Percentiles rank a stretch among this genome's conserved stretches.
Conservation (phyloP, 2,797 vertebrate species). For the Nyctibius grandis region DNA sequence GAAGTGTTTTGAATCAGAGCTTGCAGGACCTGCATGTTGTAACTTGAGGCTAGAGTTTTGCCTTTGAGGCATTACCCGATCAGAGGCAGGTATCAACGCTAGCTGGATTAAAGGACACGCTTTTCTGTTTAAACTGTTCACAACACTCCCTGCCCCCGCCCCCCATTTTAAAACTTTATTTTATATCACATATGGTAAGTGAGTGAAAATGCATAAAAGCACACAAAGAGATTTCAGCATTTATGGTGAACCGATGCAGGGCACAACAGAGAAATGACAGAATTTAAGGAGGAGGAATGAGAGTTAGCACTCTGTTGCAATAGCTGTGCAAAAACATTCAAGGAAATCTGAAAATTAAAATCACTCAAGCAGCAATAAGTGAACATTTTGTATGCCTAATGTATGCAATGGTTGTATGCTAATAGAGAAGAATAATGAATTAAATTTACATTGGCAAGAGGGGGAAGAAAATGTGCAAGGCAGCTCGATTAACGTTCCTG, state of each 20-base stretch:
- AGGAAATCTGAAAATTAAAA: slow-evolving; percentile 52
- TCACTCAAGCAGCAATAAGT: slow-evolving; percentile 49
- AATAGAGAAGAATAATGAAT: slow-evolving; percentile 51
- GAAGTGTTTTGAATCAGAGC: not conserved
- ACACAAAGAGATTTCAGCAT: not conserved
- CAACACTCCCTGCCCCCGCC: not conserved
- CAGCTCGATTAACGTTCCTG: slow-evolving; percentile 21
- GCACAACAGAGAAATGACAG: not conserved
- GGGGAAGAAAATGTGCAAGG: slow-evolving; percentile 42
- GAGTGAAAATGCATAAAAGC: not conserved
- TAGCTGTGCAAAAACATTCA: not conserved
- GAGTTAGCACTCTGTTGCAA: not conserved
- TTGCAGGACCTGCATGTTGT: not conserved
- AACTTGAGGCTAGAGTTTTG: not conserved
- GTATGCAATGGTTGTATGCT: slow-evolving; percentile 52
- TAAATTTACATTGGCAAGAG: slow-evolving; percentile 46
- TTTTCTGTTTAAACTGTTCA: not conserved
- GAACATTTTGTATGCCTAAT: slow-evolving; percentile 55
- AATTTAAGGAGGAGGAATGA: not conserved
- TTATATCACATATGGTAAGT: not conserved
- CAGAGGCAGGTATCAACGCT: not conserved
- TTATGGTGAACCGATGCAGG: not conserved
- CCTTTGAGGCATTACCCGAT: not conserved
- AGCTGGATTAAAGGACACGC: not conserved
- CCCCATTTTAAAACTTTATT: not conserved